Evolutionary conservation across 1,140 invertebrate species (phyloP).

Genomic region (Lasioglossum albipes): DNA sequence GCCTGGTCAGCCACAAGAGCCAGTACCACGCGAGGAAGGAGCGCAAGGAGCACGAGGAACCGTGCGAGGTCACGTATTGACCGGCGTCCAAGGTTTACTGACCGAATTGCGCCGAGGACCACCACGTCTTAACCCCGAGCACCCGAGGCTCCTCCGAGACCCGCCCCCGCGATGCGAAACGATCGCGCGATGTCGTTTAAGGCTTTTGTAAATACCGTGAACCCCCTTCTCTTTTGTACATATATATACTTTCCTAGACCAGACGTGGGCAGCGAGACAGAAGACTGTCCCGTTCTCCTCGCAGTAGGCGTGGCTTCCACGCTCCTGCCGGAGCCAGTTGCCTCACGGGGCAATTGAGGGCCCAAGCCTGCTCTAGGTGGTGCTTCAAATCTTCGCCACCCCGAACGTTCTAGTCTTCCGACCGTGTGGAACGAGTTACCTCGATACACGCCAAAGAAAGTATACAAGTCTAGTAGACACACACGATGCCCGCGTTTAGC

Average conservation of each 20-base stretch:
- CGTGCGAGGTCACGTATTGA: slow-evolving; percentile 65
- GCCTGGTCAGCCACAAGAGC: slow-evolving; percentile 81
- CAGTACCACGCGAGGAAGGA: slow-evolving; percentile 79
- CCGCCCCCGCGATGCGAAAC: no score
- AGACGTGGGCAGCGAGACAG: background rate
- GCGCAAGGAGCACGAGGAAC: slow-evolving; percentile 66
- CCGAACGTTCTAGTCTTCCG: slow-evolving; percentile 7
- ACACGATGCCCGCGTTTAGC: background rate
- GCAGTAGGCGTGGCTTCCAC: no score
- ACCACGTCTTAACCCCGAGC: background rate
- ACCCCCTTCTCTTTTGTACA: background rate
- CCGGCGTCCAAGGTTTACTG: slow-evolving; percentile 16
- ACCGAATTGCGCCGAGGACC: slow-evolving; percentile 22
- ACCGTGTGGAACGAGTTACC: slow-evolving; percentile 21
- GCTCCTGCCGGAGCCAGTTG: no score
- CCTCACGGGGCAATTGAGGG: no score
- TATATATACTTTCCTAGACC: background rate
- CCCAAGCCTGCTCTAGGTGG: no score
- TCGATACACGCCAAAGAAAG: slow-evolving; percentile 40
- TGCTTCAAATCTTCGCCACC: background rate
- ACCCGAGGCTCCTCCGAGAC: no score
- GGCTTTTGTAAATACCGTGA: background rate
- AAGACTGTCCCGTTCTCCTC: no score
- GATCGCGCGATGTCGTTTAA: background rate
- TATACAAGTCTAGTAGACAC: background rate